Evolutionary conservation across 1,140 invertebrate genomes (phyloP).

Genomic region (Drosophila bipectinata): DNA sequence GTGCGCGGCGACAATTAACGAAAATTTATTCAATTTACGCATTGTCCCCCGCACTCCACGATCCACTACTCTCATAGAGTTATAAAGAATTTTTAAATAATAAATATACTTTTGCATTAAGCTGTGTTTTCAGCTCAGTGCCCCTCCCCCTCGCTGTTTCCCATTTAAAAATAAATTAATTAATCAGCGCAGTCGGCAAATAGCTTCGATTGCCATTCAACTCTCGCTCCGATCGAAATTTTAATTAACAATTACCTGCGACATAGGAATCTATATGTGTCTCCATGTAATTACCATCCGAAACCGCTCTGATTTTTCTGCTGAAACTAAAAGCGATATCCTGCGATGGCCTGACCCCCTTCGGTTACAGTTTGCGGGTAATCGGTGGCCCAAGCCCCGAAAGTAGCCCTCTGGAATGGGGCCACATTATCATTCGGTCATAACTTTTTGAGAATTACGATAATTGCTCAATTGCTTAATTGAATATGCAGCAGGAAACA

Average conservation of each 20-base stretch:
- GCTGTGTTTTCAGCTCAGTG: conserved; percentile 5
- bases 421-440: conserved; percentile 41
- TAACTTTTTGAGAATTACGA: conserved; percentile 58
- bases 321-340: too few relatives aligned
- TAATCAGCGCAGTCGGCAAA: conserved; percentile 38
- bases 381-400: conserved; percentile 31
- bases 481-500: conserved; percentile 48
- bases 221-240: conserved; percentile 46
- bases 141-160: conserved; percentile 1
- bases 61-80: conserved; percentile 32
- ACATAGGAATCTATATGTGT: conserved; percentile 11
- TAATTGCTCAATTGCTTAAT: conserved; percentile 59
- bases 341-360: too few relatives aligned
- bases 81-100: conserved; percentile 59
- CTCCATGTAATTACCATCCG: conserved; percentile 31
- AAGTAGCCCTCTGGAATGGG: conserved; percentile 7
- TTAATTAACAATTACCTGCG: conserved; percentile 40
- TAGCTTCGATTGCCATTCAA: conserved; percentile 27
- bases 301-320: too few relatives aligned
- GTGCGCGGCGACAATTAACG: conserved; percentile 77
- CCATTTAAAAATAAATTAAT: conserved; percentile 58
- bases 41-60: conserved; percentile 11
- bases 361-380: conserved; percentile 22
- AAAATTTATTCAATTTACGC: conserved; percentile 77
- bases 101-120: conserved; percentile 53